Conservation (phyloP, 2,888 invertebrate genomes). For the Poecilus cupreus region DNA sequence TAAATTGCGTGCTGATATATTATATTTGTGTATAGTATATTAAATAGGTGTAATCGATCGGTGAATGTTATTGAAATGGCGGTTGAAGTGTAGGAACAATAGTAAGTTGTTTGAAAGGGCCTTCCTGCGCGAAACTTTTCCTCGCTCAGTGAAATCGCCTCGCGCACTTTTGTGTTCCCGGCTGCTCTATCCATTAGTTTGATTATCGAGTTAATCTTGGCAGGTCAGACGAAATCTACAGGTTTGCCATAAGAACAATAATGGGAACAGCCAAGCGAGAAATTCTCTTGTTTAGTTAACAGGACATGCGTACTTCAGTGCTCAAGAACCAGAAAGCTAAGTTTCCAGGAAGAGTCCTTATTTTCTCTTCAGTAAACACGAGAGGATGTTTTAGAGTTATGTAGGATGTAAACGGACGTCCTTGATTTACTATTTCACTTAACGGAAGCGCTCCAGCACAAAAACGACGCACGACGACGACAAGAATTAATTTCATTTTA, state of each 20-base stretch:
- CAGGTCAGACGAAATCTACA: conserved; percentile 56
- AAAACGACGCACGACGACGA: too few relatives aligned
- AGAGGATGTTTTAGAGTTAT: conserved; percentile 18
- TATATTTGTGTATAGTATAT: too few relatives aligned
- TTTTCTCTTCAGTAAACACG: conserved; percentile 54
- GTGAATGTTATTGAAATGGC: too few relatives aligned
- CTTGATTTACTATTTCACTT: conserved; percentile 40
- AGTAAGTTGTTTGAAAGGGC: too few relatives aligned
- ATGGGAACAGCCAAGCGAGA: conserved; percentile 56
- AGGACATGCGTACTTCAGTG: conserved; percentile 58
- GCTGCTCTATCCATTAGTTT: conserved; percentile 56
- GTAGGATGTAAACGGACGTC: conserved; percentile 15
- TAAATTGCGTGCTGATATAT: too few relatives aligned
- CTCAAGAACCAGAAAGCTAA: conserved; percentile 54
- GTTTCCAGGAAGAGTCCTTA: conserved; percentile 49
- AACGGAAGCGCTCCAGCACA: not conserved
- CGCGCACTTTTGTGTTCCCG: conserved; percentile 17
- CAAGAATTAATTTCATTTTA: too few relatives aligned
- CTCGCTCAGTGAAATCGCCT: too few relatives aligned
- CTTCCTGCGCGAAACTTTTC: too few relatives aligned
- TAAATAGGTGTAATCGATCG: too few relatives aligned
- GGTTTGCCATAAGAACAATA: conserved; percentile 59
- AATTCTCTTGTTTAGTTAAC: conserved; percentile 60
- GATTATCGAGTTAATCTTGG: conserved; percentile 59
- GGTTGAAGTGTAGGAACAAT: too few relatives aligned